A percentile compares a stretch with the other conserved stretches of the same genome.
Conservation (phyloP, 2,888 invertebrate genomes). For the Gasteruption jaculator region DNA sequence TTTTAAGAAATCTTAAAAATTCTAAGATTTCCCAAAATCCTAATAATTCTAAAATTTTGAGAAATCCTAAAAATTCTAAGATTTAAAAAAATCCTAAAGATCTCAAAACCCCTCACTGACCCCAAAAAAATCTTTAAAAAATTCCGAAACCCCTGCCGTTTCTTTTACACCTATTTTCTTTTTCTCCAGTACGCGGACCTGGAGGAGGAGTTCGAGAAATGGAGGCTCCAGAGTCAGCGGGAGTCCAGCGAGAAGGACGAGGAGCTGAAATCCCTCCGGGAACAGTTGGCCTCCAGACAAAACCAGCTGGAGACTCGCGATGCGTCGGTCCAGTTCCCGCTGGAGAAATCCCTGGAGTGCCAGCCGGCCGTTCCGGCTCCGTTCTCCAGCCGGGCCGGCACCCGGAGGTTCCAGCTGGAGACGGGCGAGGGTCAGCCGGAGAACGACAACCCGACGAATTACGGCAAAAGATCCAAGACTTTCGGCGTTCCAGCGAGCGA, state of each 20-base stretch:
- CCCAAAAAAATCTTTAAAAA: too few relatives aligned
- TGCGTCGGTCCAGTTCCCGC: slow-evolving; percentile 34
- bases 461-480: too few relatives aligned
- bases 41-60: too few relatives aligned
- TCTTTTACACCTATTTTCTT: too few relatives aligned
- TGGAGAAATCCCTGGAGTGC: slow-evolving; percentile 23
- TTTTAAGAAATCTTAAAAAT: too few relatives aligned
- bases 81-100: too few relatives aligned
- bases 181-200: slow-evolving; percentile 61
- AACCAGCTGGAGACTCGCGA: slow-evolving; percentile 22
- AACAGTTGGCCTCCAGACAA: slow-evolving; percentile 27
- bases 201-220: slow-evolving; percentile 65
- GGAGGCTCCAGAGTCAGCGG: slow-evolving; percentile 54
- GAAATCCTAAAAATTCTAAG: slow-evolving; percentile 1
- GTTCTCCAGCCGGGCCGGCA: slow-evolving; percentile 19
- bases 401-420: too few relatives aligned
- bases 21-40: too few relatives aligned
- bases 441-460: too few relatives aligned
- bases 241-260: slow-evolving; percentile 57
- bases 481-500: background rate
- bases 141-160: too few relatives aligned
- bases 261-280: slow-evolving; percentile 56
- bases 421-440: too few relatives aligned
- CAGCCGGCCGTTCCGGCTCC: slow-evolving; percentile 18
- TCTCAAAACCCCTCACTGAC: too few relatives aligned